Percentiles rank a stretch among this genome's conserved stretches.
These are phyloP conservation scores for Centruroides vittatus DNA, from an alignment of 1,140 invertebrate genomes.

Conservation along the genomic window DNA sequence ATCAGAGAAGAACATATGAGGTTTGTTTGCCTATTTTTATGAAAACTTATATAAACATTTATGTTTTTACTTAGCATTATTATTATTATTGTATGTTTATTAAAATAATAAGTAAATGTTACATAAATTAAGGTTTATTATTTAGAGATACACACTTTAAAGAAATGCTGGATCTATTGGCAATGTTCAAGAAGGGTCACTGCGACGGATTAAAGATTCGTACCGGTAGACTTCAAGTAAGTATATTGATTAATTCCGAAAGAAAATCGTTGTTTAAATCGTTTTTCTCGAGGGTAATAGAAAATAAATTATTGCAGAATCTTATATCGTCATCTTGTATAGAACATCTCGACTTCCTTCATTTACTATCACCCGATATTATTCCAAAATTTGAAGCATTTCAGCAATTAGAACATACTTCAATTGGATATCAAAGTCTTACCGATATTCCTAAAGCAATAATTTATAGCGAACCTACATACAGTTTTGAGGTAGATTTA, in stretches of 20 bases:
- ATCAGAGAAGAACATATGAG: conserved; percentile 92
- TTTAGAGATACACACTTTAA: conserved; percentile 85
- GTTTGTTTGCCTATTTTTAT: conserved; percentile 21
- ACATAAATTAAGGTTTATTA: neutral
- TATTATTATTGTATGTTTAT: too few species aligned
- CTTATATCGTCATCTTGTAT: conserved; percentile 88
- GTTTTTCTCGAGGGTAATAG: too few species aligned
- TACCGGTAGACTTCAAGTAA: conserved; percentile 70
- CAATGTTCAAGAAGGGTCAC: conserved; percentile 91
- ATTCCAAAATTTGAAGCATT: conserved; percentile 46
- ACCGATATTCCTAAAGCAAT: conserved; percentile 82
- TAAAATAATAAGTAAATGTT: too few species aligned
- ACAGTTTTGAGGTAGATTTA: conserved; percentile 8
- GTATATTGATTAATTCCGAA: neutral
- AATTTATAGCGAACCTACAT: conserved; percentile 47
- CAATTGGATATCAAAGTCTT: conserved; percentile 89
- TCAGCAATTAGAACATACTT: conserved; percentile 56
- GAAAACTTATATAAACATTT: too few species aligned
- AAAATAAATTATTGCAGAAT: conserved; percentile 36
- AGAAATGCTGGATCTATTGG: conserved; percentile 89
- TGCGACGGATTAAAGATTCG: conserved; percentile 90
- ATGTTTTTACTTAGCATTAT: too few species aligned
- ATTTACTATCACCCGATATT: conserved; percentile 49
- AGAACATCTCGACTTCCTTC: conserved; percentile 87
- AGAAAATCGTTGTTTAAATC: neutral